A percentile compares a stretch with the other conserved stretches of the same genome.
These are phyloP conservation scores for Sarcophaga caerulescens DNA, from an alignment of 2,888 invertebrate genomes.

Conservation along the genomic window DNA sequence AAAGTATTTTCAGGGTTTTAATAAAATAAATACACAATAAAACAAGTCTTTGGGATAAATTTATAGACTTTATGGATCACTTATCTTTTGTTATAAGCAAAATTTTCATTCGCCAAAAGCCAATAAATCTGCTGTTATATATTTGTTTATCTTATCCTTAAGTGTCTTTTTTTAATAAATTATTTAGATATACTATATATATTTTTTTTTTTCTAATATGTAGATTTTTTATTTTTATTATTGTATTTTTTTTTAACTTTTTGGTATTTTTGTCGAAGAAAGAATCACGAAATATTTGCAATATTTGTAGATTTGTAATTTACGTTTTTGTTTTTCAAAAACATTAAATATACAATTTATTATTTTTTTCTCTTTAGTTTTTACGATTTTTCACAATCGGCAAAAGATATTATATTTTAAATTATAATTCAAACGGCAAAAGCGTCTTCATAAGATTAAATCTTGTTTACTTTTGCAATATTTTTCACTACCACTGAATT, in stretches of 20 bases:
- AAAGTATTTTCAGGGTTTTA: conserved; percentile 28
- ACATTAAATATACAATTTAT: conserved; percentile 40
- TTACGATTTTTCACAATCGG: conserved; percentile 25
- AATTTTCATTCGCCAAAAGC: conserved; percentile 48
- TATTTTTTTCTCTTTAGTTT: conserved; percentile 14
- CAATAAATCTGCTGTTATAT: conserved; percentile 43
- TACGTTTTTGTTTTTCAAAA: conserved; percentile 61
- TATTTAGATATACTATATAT: conserved; percentile 48
- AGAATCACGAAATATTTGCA: conserved; percentile 62
- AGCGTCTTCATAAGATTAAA: conserved; percentile 26
- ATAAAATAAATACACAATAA: conserved; percentile 29
- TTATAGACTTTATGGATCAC: conserved; percentile 8
- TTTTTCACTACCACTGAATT: conserved; percentile 25
- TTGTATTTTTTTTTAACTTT: conserved; percentile 58
- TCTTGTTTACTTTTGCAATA: conserved; percentile 15
- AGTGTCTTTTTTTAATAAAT: conserved; percentile 51
- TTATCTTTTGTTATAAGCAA: conserved; percentile 22
- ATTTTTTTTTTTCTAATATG: conserved; percentile 58
- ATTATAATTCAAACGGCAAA: conserved; percentile 36
- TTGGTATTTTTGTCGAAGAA: conserved; percentile 22
- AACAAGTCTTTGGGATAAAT: conserved; percentile 38
- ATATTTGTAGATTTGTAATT: conserved; percentile 57
- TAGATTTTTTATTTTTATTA: conserved; percentile 41
- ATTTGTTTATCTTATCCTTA: conserved; percentile 40
- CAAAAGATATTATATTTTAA: conserved; percentile 25